phyloP scores from a whole-genome alignment of 1,140 invertebrate species.

The Drosophila bipectinata region DNA sequence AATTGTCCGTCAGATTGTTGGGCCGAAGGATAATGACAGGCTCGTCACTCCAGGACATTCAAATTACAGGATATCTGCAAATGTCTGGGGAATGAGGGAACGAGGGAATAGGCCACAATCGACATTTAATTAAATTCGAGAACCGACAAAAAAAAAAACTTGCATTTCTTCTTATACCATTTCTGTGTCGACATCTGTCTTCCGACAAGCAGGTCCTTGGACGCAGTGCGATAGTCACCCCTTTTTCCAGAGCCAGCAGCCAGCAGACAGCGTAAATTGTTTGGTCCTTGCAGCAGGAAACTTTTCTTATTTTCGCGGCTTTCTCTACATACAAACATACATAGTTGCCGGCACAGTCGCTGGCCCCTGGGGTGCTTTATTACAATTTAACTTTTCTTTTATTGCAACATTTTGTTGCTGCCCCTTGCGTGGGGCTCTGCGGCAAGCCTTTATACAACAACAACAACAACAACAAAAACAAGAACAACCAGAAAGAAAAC shows the following conservation, averaged over 20 bases:
- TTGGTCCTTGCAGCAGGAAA: constrained; percentile 61
- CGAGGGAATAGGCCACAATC: neutral
- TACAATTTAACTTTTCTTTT: constrained; percentile 83
- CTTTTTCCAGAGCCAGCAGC: neutral
- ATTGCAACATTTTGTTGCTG: constrained; percentile 64
- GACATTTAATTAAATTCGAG: neutral
- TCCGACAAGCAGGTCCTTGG: constrained; percentile 4
- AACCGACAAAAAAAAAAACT: neutral
- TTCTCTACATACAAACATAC: no score
- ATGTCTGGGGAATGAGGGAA: no score
- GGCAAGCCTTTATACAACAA: constrained; percentile 46
- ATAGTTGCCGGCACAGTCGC: constrained; percentile 18
- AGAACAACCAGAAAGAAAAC: neutral
- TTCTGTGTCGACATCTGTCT: constrained; percentile 19
- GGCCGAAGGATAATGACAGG: constrained; percentile 3
- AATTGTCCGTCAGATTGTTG: constrained; percentile 4
- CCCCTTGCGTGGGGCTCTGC: constrained; percentile 53
- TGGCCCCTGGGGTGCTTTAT: constrained; percentile 70
- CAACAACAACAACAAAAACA: no score
- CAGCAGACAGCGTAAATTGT: constrained; percentile 51
- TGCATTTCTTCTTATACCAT: constrained; percentile 12
- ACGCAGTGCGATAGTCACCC: constrained; percentile 2
- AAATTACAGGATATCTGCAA: neutral
- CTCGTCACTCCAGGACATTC: neutral
- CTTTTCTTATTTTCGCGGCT: constrained; percentile 72